Evolutionary conservation across 2,797 vertebrate genomes (phyloP).

Genomic region (Acipenser ruthenus): DNA sequence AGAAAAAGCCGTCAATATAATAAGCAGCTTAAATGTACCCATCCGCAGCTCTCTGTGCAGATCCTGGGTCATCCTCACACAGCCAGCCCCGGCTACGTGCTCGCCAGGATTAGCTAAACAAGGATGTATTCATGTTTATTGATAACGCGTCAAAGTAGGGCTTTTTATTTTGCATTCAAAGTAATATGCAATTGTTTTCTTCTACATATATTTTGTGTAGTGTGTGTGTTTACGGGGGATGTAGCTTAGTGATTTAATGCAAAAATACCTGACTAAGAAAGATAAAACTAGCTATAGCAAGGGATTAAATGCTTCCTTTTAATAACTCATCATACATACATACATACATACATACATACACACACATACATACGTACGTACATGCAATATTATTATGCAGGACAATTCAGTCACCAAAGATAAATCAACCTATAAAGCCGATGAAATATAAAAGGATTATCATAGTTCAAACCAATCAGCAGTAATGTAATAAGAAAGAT

Average conservation of each 20-base stretch:
- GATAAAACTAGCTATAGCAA: background rate
- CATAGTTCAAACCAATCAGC: conserved; percentile 13
- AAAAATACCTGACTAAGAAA: background rate
- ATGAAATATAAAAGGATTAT: conserved; percentile 37
- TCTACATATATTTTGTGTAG: background rate
- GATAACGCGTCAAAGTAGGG: conserved; percentile 72
- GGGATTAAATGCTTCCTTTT: too few relatives aligned
- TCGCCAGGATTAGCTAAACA: conserved; percentile 64
- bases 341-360: conserved; percentile 11
- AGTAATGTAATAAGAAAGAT: too few relatives aligned
- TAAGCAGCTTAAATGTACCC: conserved; percentile 78
- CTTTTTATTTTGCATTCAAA: conserved; percentile 59
- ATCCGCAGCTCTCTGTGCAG: conserved; percentile 72
- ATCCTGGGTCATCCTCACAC: conserved; percentile 86
- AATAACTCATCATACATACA: background rate
- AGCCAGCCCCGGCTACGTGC: conserved; percentile 75
- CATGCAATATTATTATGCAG: conserved; percentile 1
- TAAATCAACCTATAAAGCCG: conserved; percentile 45
- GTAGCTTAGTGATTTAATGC: background rate
- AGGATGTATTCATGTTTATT: conserved; percentile 77
- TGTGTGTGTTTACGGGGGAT: background rate
- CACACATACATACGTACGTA: conserved; percentile 22
- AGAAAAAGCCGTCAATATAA: too few relatives aligned
- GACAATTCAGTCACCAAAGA: conserved; percentile 28
- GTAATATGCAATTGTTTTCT: conserved; percentile 34